Conservation (phyloP, 92 coral and sea anemone species). For the Palythoa caribaeorum region DNA sequence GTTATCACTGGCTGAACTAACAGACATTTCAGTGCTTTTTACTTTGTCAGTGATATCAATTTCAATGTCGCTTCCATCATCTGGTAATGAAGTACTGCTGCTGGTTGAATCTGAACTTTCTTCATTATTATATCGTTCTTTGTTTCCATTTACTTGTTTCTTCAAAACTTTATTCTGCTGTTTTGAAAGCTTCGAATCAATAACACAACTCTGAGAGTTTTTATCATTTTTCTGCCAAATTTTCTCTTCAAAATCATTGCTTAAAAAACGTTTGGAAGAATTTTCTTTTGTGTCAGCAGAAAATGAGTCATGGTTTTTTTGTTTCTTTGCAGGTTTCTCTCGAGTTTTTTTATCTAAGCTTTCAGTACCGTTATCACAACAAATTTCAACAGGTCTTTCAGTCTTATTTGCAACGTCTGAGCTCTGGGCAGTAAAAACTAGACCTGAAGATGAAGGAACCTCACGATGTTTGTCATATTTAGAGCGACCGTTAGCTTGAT, state of each 20-base stretch:
- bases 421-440: not conserved
- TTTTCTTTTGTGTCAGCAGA: not conserved
- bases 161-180: not conserved
- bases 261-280: not conserved
- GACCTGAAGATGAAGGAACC: not conserved
- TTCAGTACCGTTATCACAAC: not conserved
- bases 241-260: not conserved
- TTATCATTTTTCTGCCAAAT: not conserved
- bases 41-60: not conserved
- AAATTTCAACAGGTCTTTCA: conserved; percentile 4
- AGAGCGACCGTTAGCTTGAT: not conserved
- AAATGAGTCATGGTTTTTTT: not conserved
- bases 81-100: not conserved
- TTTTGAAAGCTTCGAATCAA: not conserved
- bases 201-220: not conserved
- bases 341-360: not conserved
- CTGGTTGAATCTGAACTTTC: not conserved
- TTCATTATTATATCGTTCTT: not conserved
- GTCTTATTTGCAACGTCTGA: not conserved
- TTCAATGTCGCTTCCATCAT: not conserved
- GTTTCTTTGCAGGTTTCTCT: not conserved
- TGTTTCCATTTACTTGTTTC: not conserved
- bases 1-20: not conserved
- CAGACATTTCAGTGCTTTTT: not conserved
- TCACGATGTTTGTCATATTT: not conserved